A percentile compares a stretch with the other conserved stretches of the same genome.
phyloP scores from a whole-genome alignment of 2,888 invertebrate species.

The Quadriops clusia region DNA sequence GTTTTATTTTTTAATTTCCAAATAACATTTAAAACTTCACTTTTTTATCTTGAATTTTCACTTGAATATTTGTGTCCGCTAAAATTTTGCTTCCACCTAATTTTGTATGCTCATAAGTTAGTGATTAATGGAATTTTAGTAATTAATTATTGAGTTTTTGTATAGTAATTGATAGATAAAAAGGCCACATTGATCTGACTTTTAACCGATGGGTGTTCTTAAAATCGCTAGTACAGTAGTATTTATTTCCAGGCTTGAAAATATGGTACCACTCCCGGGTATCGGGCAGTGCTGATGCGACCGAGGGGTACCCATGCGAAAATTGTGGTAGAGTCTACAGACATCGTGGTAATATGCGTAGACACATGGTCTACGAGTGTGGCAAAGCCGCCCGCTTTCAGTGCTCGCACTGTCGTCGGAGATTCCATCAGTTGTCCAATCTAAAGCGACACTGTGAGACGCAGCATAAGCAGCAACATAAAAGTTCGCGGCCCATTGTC shows the following conservation, averaged over 20 bases:
- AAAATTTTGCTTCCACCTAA: too few species aligned
- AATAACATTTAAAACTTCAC: too few species aligned
- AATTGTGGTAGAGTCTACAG: constrained; percentile 74
- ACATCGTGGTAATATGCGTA: constrained; percentile 64
- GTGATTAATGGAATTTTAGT: too few species aligned
- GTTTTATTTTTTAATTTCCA: too few species aligned
- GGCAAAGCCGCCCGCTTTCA: constrained; percentile 51
- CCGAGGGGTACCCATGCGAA: constrained; percentile 39
- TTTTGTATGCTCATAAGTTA: too few species aligned
- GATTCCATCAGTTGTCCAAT: constrained; percentile 42
- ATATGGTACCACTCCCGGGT: constrained; percentile 16
- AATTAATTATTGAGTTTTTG: too few species aligned
- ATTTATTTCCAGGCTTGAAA: constrained; percentile 34
- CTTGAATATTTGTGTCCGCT: too few species aligned
- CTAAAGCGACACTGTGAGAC: constrained; percentile 35
- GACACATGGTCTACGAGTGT: constrained; percentile 64
- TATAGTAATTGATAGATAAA: too few species aligned
- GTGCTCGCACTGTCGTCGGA: constrained; percentile 52
- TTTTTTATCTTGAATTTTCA: too few species aligned
- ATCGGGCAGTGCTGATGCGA: constrained; percentile 13
- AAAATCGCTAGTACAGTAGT: constrained; percentile 28
- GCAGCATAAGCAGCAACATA: too few species aligned
- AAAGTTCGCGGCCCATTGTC: too few species aligned
- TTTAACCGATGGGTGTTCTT: constrained; percentile 10
- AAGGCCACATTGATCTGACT: too few species aligned